phyloP scores from a whole-genome alignment of 1,140 invertebrate genomes.

The Maniola jurtina region DNA sequence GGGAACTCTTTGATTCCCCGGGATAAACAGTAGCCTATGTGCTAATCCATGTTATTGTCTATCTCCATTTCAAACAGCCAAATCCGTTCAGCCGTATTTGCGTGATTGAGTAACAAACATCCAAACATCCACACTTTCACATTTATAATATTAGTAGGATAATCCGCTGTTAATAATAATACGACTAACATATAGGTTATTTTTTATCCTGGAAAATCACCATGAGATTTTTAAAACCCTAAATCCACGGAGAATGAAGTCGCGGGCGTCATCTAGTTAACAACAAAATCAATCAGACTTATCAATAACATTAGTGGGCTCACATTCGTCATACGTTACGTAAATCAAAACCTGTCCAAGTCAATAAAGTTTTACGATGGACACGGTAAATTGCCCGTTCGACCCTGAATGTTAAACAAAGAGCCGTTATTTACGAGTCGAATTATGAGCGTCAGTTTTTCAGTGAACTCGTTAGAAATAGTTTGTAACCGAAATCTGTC shows the following conservation, averaged over 20 bases:
- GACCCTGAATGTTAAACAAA: slow-evolving; percentile 53
- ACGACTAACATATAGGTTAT: too few species aligned
- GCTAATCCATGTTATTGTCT: too few species aligned
- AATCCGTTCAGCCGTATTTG: too few species aligned
- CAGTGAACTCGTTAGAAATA: slow-evolving; percentile 13
- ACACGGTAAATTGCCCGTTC: slow-evolving; percentile 36
- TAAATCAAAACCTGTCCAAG: slow-evolving; percentile 36
- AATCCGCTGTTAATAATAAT: too few species aligned
- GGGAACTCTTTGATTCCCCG: too few species aligned
- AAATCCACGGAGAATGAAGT: background rate
- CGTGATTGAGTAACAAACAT: too few species aligned
- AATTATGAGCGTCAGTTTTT: slow-evolving; percentile 29
- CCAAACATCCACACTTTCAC: too few species aligned
- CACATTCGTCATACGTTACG: slow-evolving; percentile 34
- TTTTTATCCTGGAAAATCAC: too few species aligned
- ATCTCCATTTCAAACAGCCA: too few species aligned
- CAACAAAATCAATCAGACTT: slow-evolving; percentile 4
- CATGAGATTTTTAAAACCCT: too few species aligned
- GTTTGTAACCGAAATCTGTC: background rate
- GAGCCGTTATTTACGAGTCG: slow-evolving; percentile 33
- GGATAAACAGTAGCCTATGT: too few species aligned
- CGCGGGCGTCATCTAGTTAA: background rate
- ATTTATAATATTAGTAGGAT: too few species aligned
- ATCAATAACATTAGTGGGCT: slow-evolving; percentile 18
- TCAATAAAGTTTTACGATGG: slow-evolving; percentile 42